A percentile compares a stretch with the other conserved stretches of the same genome.
phyloP scores from a whole-genome alignment of 1,140 invertebrate genomes.

The Pinna nobilis region DNA sequence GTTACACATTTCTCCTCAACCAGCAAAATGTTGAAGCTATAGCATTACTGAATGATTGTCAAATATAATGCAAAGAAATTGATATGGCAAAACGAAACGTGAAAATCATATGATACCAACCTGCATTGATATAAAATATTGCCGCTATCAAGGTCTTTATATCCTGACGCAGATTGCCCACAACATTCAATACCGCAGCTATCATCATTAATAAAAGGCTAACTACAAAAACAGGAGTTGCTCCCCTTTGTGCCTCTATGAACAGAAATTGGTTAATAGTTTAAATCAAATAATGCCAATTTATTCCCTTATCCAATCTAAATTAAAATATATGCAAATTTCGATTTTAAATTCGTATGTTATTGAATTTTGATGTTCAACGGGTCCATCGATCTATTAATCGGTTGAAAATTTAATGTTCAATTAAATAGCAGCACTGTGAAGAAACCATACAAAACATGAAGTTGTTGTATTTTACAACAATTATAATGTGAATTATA shows the following conservation, averaged over 20 bases:
- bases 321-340: no score
- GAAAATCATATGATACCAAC: conserved; percentile 23
- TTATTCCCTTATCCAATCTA: no score
- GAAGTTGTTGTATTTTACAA: no score
- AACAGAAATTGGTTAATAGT: no score
- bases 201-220: conserved; percentile 57
- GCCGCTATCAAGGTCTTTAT: conserved; percentile 56
- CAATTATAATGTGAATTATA: no score
- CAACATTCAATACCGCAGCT: conserved; percentile 51
- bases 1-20: not conserved
- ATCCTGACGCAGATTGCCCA: conserved; percentile 58
- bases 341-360: no score
- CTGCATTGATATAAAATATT: conserved; percentile 62
- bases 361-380: no score
- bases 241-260: conserved; percentile 32
- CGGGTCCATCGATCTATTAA: no score
- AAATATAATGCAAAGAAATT: not conserved
- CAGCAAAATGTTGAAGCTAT: not conserved
- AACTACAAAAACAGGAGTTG: conserved; percentile 43
- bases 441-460: no score
- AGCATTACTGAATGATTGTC: not conserved
- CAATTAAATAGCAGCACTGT: no score
- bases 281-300: no score
- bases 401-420: no score
- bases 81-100: not conserved